Percentiles rank a stretch among this genome's conserved stretches.
Conservation (phyloP, 2,888 invertebrate genomes). For the Agonopterix heracliana region DNA sequence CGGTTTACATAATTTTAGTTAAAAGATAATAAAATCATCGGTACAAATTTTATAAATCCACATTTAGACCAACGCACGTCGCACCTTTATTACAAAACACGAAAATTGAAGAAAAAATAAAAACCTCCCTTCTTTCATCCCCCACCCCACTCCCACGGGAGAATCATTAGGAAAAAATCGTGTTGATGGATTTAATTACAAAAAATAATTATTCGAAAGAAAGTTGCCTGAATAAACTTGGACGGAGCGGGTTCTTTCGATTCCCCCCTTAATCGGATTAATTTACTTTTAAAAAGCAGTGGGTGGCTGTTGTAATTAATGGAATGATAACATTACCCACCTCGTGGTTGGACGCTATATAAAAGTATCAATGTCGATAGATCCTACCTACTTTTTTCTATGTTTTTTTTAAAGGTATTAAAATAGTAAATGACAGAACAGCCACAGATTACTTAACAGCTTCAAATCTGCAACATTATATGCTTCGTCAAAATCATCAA, state of each 20-base stretch:
- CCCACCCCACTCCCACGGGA: slow-evolving; percentile 53
- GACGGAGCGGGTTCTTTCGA: slow-evolving; percentile 72
- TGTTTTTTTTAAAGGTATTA: too few relatives aligned
- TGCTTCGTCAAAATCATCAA: too few relatives aligned
- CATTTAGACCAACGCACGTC: slow-evolving; percentile 22
- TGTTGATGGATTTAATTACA: slow-evolving; percentile 77
- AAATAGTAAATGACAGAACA: too few relatives aligned
- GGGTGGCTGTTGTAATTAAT: slow-evolving; percentile 74
- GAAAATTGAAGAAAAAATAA: slow-evolving; percentile 46
- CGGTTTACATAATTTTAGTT: too few relatives aligned
- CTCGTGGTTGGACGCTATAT: slow-evolving; percentile 56
- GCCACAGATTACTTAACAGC: too few relatives aligned
- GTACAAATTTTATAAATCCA: slow-evolving; percentile 17
- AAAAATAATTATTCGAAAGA: slow-evolving; percentile 76
- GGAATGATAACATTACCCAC: slow-evolving; percentile 75
- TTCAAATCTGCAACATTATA: too few relatives aligned
- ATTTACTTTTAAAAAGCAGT: slow-evolving; percentile 74
- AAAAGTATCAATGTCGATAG: neutral
- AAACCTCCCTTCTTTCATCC: slow-evolving; percentile 30
- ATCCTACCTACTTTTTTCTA: too few relatives aligned
- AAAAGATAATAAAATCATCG: too few relatives aligned
- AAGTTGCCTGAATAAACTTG: slow-evolving; percentile 74
- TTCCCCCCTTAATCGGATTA: slow-evolving; percentile 75
- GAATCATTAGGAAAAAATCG: slow-evolving; percentile 76
- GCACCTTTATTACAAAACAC: slow-evolving; percentile 24